Conservation (phyloP, 1,140 invertebrate genomes). For the Drosophila santomea region DNA sequence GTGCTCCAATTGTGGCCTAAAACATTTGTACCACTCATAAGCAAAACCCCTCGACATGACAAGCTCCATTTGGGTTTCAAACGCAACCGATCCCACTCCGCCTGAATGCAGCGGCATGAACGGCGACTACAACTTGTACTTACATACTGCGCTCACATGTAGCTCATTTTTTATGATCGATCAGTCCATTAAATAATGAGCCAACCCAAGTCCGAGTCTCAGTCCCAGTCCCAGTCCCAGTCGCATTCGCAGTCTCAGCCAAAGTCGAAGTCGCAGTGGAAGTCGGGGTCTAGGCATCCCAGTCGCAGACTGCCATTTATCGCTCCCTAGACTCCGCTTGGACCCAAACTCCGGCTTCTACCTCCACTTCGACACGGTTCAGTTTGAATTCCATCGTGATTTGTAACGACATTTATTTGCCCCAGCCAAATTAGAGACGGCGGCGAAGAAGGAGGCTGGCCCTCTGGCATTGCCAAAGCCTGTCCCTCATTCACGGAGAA, state of each 20-base stretch:
- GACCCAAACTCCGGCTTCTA: conserved; percentile 39
- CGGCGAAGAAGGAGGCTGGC: conserved; percentile 20
- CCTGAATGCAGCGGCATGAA: neutral
- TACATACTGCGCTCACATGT: conserved; percentile 72
- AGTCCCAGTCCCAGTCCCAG: conserved; percentile 8
- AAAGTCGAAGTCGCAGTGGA: conserved; percentile 1
- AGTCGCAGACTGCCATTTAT: conserved; percentile 72
- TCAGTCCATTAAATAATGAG: conserved; percentile 83
- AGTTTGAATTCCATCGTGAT: conserved; percentile 80
- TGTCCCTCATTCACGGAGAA: conserved; percentile 16
- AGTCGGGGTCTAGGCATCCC: conserved; percentile 10
- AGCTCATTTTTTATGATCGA: conserved; percentile 83
- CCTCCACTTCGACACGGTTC: conserved; percentile 64
- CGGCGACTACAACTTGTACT: conserved; percentile 64
- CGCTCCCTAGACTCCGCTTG: conserved; percentile 73
- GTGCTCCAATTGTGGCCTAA: conserved; percentile 82
- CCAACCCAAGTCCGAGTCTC: conserved; percentile 31
- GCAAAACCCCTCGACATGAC: conserved; percentile 58
- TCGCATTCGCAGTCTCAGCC: conserved; percentile 3
- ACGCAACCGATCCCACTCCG: conserved; percentile 62
- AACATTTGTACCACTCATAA: conserved; percentile 78
- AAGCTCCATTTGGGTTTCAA: conserved; percentile 73
- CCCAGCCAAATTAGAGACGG: conserved; percentile 76
- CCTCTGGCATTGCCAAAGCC: conserved; percentile 13
- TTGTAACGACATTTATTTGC: conserved; percentile 83